Evolutionary conservation across 2,113 vertebrate species (phyloP), one percentile per base, ranked within the genome.

Genomic region (Xiphorhynchus elegans): DNA sequence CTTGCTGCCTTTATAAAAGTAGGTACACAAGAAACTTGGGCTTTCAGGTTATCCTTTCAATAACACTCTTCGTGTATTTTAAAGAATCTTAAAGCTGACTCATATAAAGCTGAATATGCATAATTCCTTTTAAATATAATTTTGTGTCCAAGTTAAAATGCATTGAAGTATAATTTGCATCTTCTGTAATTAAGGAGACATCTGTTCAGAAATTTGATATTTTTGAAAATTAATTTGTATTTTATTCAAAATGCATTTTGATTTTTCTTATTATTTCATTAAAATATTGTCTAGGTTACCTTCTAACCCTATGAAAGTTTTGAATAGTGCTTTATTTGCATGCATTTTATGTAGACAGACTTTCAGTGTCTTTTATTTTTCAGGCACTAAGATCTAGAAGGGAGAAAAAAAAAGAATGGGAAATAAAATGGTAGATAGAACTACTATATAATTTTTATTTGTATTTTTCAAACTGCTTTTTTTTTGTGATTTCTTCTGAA

Each of bases 1-100:
- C 98, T 99, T 63, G 99, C 99, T 14, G 98, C 99, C 95, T 99
- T 99, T 95, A 98, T 99, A 96, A 99, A 99, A 98, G 99, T 99
- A 90, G 68, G 97, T 85, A 23, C 26, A 49, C 16, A n/a, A 76
- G n/a, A 1, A 2, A 37, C 56, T 60, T 72, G 26, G 17, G 46
- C 28, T 78, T 33, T 33, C 8, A 23, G 12, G 2, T 89, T 77
- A 33, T 62, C 83, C 63, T 68, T 69, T 46, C 21, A 68, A 1
- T 72, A 31, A 16, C 42, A 21, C 2, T 75, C n/a, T 84, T 29
- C 12, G 4, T 44, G 49, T 13, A 33, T 90, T 92, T 81, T 68
- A n/a, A 13, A 15, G n/a, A 59, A n/a, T 44, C 12, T 69, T 74
- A 80, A 86, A 67, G 9, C 17, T 29, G 26, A 13, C 13, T 67